Base-by-base conservation (phyloP, 1,140 invertebrate genomes). In the Nautilus pompilius region DNA sequence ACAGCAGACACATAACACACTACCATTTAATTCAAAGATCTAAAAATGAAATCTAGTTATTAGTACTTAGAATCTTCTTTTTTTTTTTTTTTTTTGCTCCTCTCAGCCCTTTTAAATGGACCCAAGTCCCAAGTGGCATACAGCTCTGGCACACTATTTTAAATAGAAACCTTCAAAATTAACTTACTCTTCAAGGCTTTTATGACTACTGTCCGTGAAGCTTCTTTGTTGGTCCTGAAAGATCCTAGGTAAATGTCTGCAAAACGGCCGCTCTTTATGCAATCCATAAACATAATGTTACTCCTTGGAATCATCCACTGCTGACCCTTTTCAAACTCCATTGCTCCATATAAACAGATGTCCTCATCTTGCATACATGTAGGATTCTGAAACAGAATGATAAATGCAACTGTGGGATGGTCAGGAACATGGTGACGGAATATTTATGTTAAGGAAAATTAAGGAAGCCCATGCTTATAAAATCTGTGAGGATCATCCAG, bases 311-410 rank as follows among this genome's bases (percentile, higher is more conserved):
- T 45, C 13, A 64, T 54, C 66, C 69, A 66, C 10, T 24, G 32
- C 24, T 71, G 61, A 33, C 45, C 46, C 17, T 57, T 55, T 20
- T 55, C 41, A 26, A 68, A 66, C 10, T 60, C 56, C 55, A 64
- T 67, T 13, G 36, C 55, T 3, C 62, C 65, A 46, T 70, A 67
- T 30, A 67, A 22, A 45, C 57, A 62, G 3, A 62, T 29, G 2
- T 62, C 61, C 29, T 62, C 61, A 29, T 55, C 53, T 0, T 33
- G n/a, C n/a, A n/a, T n/a, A n/a, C n/a, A n/a, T n/a, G n/a, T n/a
- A n/a, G n/a, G n/a, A n/a, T n/a, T n/a, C n/a, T n/a, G n/a, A n/a
- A n/a, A n/a, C n/a, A n/a, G n/a, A n/a, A n/a, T n/a, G n/a, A n/a
- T n/a, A n/a, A n/a, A n/a, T n/a, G n/a, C n/a, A n/a, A n/a, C n/a